Conservation (phyloP, 2,888 invertebrate genomes). For the Mellilla xanthometata region DNA sequence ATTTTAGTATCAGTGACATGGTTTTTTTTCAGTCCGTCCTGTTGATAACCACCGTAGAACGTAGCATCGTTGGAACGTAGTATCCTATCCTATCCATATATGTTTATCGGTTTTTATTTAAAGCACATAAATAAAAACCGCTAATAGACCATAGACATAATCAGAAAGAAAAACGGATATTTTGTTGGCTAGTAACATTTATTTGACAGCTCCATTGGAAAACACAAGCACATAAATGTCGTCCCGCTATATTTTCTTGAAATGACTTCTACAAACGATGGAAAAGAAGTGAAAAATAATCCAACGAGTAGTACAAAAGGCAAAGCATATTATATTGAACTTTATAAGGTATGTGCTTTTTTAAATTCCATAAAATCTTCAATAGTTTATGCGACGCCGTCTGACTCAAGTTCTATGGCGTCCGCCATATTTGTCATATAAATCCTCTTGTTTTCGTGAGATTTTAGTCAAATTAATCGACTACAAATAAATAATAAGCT, state of each 20-base stretch:
- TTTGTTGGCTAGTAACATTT: conserved; percentile 49
- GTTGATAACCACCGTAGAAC: too few species aligned
- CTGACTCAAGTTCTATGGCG: conserved; percentile 65
- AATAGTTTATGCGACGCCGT: conserved; percentile 65
- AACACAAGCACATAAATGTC: conserved; percentile 83
- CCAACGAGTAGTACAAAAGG: conserved; percentile 71
- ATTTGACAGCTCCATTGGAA: conserved; percentile 80
- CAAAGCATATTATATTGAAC: conserved; percentile 77
- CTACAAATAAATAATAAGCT: too few species aligned
- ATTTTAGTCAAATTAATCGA: too few species aligned
- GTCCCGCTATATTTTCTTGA: conserved; percentile 81
- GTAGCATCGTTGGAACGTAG: too few species aligned
- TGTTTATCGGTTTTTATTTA: too few species aligned
- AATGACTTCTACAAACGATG: conserved; percentile 83
- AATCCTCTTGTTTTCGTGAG: conserved; percentile 72
- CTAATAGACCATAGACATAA: too few species aligned
- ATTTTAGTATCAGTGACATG: too few species aligned
- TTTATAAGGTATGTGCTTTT: conserved; percentile 75
- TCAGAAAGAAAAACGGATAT: not conserved
- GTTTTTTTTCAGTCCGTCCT: too few species aligned
- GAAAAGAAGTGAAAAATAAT: conserved; percentile 80
- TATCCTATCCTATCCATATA: too few species aligned
- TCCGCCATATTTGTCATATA: conserved; percentile 80
- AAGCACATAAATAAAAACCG: too few species aligned
- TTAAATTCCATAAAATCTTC: conserved; percentile 42